Base-by-base conservation (phyloP, 2,888 invertebrate species). In the Latheticus oryzae region DNA sequence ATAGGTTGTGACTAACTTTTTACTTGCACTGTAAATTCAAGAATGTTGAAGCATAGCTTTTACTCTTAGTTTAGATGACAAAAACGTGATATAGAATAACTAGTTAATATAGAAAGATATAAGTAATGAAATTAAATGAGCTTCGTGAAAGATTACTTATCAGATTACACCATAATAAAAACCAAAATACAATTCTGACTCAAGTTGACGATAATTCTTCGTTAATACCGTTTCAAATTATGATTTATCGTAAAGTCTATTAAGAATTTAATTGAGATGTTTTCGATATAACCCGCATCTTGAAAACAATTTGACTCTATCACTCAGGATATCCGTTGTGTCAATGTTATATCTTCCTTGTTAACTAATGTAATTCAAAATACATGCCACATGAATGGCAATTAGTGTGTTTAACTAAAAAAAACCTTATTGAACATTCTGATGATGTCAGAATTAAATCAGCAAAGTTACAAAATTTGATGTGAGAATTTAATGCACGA, bases 321-420 rank as follows among this genome's bases (percentile, higher is more conserved):
- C 50, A 32, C 13, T 51, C 56, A 57, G 57, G 57, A 57, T 43
- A 57, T 57, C 57, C 57, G 57, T 33, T 51, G 51, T 43, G 33
- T 56, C 48, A 50, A 23, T 42, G 32, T 37, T 30, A 12, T 19
- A 50, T 56, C 35, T 56, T 57, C 43, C 47, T 35, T 47, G 28
- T 55, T n/a, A n/a, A n/a, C n/a, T n/a, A n/a, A n/a, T n/a, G n/a
- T n/a, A n/a, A n/a, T n/a, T n/a, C n/a, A n/a, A n/a, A n/a, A n/a
- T n/a, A n/a, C n/a, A n/a, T 47, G 47, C 33, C 13, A 47, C 8
- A 13, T 13, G 21, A 45, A 35, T 47, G 33, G 47, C 35, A 47
- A 47, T 47, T 12, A 33, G n/a, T n/a, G n/a, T n/a, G n/a, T n/a
- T n/a, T n/a, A n/a, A n/a, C n/a, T n/a, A n/a, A n/a, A n/a, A n/a